These are phyloP conservation scores for Galleria mellonella DNA, from an alignment of 1,140 invertebrate species.

Conservation along the genomic window DNA sequence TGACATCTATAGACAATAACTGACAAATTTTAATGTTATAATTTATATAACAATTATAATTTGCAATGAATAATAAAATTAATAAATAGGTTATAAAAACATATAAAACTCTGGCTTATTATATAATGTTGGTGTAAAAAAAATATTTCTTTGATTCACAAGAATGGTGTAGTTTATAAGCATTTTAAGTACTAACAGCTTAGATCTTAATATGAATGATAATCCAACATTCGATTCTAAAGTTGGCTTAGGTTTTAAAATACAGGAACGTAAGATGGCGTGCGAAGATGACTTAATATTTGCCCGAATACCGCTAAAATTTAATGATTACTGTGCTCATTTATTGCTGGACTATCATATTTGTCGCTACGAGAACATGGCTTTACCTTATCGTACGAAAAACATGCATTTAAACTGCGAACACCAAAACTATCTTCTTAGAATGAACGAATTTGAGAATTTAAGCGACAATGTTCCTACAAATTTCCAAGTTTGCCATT, in stretches of 20 bases:
- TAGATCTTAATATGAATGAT: slow-evolving; percentile 74
- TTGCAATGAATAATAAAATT: too few relatives aligned
- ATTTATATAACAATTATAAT: too few relatives aligned
- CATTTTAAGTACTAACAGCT: slow-evolving; percentile 51
- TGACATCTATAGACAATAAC: too few relatives aligned
- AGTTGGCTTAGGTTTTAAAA: slow-evolving; percentile 81
- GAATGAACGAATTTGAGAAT: slow-evolving; percentile 93
- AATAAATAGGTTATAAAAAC: too few relatives aligned
- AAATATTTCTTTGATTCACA: too few relatives aligned
- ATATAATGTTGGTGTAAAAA: too few relatives aligned
- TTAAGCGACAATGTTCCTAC: too few relatives aligned
- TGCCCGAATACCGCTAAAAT: slow-evolving; percentile 78
- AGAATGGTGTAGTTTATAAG: slow-evolving; percentile 53
- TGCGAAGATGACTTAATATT: slow-evolving; percentile 87
- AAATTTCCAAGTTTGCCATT: too few relatives aligned
- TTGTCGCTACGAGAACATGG: slow-evolving; percentile 80
- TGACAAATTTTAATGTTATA: too few relatives aligned
- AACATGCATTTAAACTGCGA: slow-evolving; percentile 83
- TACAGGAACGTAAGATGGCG: slow-evolving; percentile 78
- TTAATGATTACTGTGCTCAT: slow-evolving; percentile 92
- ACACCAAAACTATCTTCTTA: slow-evolving; percentile 84
- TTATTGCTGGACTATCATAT: slow-evolving; percentile 76
- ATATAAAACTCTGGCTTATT: too few relatives aligned
- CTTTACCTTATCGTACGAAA: slow-evolving; percentile 79
- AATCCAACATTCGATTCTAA: slow-evolving; percentile 82